Conservation (phyloP, 2,888 invertebrate species). For the Boloria selene region DNA sequence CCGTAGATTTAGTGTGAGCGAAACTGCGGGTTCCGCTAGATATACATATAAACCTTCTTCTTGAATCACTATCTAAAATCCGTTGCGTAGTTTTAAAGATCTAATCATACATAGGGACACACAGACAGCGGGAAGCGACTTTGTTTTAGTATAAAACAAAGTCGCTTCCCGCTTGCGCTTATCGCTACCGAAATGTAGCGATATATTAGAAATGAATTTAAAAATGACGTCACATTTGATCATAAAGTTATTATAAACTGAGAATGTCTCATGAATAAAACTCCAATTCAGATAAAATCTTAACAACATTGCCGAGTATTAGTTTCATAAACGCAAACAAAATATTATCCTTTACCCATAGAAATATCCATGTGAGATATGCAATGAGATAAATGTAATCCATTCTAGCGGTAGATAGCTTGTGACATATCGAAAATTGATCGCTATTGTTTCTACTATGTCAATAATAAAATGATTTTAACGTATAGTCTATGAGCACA, state of each 20-base stretch:
- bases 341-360: conserved; percentile 11
- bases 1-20: too few relatives aligned
- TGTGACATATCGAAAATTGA: conserved; percentile 49
- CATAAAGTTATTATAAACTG: conserved; percentile 1
- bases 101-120: too few relatives aligned
- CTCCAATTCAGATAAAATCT: conserved; percentile 10
- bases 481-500: background rate
- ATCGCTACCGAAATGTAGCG: too few relatives aligned
- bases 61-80: too few relatives aligned
- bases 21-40: too few relatives aligned
- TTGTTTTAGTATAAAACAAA: too few relatives aligned
- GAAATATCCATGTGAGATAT: conserved; percentile 34
- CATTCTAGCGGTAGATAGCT: conserved; percentile 45
- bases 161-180: too few relatives aligned
- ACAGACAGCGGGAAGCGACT: too few relatives aligned
- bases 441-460: conserved; percentile 36
- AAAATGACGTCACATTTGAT: background rate
- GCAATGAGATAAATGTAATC: conserved; percentile 46
- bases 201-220: background rate
- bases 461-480: conserved; percentile 16
- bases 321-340: conserved; percentile 21
- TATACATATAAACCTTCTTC: too few relatives aligned
- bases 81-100: too few relatives aligned
- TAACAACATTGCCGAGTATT: conserved; percentile 18
- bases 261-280: conserved; percentile 19